Evolutionary conservation across 1,140 invertebrate species (phyloP), one percentile per base, ranked within the genome.

Genomic region (Goniozus legneri): DNA sequence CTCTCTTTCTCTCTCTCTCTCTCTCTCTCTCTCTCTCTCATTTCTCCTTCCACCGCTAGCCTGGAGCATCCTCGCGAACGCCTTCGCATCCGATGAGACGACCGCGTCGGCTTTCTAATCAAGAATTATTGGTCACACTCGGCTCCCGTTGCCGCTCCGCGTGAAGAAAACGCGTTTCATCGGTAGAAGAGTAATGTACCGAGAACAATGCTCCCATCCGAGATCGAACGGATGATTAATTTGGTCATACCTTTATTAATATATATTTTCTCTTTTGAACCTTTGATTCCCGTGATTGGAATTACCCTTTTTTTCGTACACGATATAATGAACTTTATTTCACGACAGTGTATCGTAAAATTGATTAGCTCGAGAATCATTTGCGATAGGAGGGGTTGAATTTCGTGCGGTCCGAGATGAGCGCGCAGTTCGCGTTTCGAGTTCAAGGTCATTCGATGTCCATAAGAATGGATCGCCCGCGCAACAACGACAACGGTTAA

Each of bases 91-190:
- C 51, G 53, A 54, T 54, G 58, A 43, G 21, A 19, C 13, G 36
- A n/a, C 30, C 44, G 56, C n/a, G 48, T 30, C 46, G 53, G 51
- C 51, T 63, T 62, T 63, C 61, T 63, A 63, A 63, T 63, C 57
- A 63, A 63, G 57, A 53, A 62, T 62, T 63, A 62, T 63, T 62
- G 61, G 61, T 63, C 61, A 62, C 61, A 63, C 54, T 63, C 42
- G 36, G 27, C 37, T 56, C 31, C 22, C 19, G 24, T 22, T 19
- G 35, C 14, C 24, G 47, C 33, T 36, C n/a, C 34, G 33, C 47
- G 36, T 33, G 16, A 44, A n/a, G 31, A 40, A 44, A 39, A 44
- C n/a, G 18, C 35, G 24, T 30, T 24, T 50, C 45, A 33, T 35
- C 48, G 30, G 45, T 7, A 33, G n/a, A n/a, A n/a, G n/a, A n/a